Base-by-base conservation (phyloP, 2,888 invertebrate species). In the Ennomos fuscantarius region DNA sequence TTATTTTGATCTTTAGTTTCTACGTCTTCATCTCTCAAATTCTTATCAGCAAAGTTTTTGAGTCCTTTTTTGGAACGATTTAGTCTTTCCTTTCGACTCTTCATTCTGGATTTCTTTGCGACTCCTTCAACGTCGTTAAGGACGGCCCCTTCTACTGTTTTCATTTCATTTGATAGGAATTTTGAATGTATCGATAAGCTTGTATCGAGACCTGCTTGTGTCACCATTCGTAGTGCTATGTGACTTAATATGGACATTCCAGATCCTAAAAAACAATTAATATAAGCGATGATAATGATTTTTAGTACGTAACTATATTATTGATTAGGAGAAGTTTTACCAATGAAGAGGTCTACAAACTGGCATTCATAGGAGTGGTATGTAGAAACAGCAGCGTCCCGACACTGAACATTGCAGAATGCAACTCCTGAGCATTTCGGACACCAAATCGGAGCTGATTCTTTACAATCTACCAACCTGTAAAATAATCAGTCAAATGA, bases 181-280 rank as follows among this genome's bases (percentile, higher is more conserved):
- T 93, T 92, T 15, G 90, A 77, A 69, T 92, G 86, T 47, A 93
- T 90, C 32, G 88, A 77, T 37, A 93, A 70, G 65, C 91, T 92
- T 24, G 89, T 84, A 1, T 90, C 79, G 0, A 94, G 77, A 0
- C 93, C 93, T 0, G 93, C 93, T 77, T 96, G 96, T 0, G 97
- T 96, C n/a, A 96, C 93, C 86, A 96, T 94, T 47, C 97, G 91
- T 32, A 97, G 78, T 0, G 97, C 96, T 42, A 96, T 93, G 73
- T 94, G 94, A 64, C 96, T 95, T 2, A 97, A 87, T 46, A 96
- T 93, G 51, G 97, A 97, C 96, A 97, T 97, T 0, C 97, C 96
- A 0, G 96, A 95, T 8, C 94, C 94, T 94, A 64, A 39, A 79
- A 78, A 1, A 49, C 2, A 45, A 8, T 10, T 9, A 41, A 8